These are phyloP conservation scores for Chunga burmeisteri DNA, from an alignment of 2,113 vertebrate species.

Conservation along the genomic window DNA sequence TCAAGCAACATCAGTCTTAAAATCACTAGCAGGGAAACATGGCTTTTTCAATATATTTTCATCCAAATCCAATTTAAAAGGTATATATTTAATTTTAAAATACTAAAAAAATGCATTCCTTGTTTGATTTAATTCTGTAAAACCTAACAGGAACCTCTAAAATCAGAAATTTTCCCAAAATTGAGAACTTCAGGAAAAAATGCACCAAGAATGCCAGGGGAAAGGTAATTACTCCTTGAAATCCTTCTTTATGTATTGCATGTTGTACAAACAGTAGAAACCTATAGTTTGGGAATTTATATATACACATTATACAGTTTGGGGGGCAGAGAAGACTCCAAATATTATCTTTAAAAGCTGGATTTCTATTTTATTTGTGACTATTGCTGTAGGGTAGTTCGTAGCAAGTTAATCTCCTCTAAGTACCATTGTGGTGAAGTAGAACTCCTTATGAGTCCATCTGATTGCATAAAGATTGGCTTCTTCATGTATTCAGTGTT, in stretches of 20 bases:
- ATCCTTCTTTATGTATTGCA: background rate
- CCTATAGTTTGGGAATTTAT: fast-evolving
- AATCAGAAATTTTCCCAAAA: background rate
- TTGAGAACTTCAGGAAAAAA: background rate
- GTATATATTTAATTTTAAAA: background rate
- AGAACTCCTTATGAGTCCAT: background rate
- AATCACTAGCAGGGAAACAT: background rate
- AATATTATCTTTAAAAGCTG: background rate
- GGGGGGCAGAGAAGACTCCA: background rate
- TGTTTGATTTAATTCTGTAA: background rate
- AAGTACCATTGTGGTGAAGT: background rate
- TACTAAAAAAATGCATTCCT: background rate
- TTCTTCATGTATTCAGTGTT: background rate
- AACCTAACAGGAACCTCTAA: background rate
- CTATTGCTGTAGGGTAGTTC: background rate
- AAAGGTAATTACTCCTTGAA: background rate
- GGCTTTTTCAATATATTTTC: background rate
- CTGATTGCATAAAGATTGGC: background rate
- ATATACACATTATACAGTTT: background rate
- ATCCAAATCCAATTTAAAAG: background rate
- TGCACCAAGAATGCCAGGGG: background rate
- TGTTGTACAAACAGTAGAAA: background rate
- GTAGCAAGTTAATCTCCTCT: background rate
- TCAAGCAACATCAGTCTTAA: background rate
- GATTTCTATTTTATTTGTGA: background rate